These are phyloP conservation scores for Sinotaia quadrata DNA, from an alignment of 2,888 invertebrate genomes.

Conservation along the genomic window DNA sequence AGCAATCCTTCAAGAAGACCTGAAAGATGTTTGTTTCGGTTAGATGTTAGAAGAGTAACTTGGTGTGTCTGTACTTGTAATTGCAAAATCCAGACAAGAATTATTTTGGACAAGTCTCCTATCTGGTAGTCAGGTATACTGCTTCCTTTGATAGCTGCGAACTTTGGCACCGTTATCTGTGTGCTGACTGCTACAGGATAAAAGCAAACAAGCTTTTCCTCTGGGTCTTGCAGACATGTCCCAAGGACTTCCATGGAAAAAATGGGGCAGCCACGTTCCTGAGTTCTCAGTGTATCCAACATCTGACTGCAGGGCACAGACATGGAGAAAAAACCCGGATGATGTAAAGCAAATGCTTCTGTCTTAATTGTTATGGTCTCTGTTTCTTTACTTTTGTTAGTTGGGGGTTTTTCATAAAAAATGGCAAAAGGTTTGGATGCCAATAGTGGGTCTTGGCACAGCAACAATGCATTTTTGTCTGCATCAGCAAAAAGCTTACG, in stretches of 20 bases:
- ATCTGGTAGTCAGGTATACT: constrained; percentile 29
- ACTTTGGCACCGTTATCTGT: constrained; percentile 27
- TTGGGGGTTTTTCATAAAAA: constrained; percentile 18
- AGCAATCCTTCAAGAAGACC: constrained; percentile 26
- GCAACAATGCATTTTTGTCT: constrained; percentile 28
- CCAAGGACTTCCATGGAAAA: constrained; percentile 32
- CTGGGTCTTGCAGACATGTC: constrained; percentile 11
- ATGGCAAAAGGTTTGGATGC: constrained; percentile 29
- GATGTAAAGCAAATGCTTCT: constrained; percentile 30
- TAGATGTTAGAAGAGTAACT: constrained; percentile 28
- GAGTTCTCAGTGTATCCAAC: constrained; percentile 11
- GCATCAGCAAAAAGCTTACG: constrained; percentile 32
- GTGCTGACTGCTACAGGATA: constrained; percentile 31
- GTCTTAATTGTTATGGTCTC: constrained; percentile 24
- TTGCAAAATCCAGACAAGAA: constrained; percentile 29
- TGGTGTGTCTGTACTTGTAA: constrained; percentile 11
- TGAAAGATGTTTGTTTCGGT: constrained; percentile 22
- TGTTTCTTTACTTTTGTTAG: neutral
- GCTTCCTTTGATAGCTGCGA: constrained; percentile 11
- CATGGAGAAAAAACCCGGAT: constrained; percentile 26
- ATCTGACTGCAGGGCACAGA: constrained; percentile 30
- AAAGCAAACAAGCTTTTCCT: constrained; percentile 22
- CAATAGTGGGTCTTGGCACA: constrained; percentile 27
- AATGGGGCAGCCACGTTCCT: constrained; percentile 27
- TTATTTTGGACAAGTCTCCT: constrained; percentile 25